Evolutionary conservation across 2,797 vertebrate species (phyloP).

Genomic region (Anguilla marmorata): DNA sequence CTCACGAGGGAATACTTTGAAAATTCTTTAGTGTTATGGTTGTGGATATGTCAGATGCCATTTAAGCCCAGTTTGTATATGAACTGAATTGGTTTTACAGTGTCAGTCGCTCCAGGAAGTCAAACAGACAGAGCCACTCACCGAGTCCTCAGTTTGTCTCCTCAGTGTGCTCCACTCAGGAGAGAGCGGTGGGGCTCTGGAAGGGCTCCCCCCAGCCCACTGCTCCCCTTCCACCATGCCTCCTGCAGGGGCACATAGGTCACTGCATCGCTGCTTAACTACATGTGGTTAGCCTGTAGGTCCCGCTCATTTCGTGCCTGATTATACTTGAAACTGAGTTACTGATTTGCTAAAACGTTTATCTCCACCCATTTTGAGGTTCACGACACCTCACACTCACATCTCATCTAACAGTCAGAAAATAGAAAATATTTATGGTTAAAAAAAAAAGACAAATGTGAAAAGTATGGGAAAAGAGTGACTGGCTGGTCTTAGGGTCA

Average conservation of each 20-base stretch:
- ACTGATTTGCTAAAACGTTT: not conserved
- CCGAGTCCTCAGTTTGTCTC: conserved; percentile 59
- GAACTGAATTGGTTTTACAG: not conserved
- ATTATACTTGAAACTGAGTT: not conserved
- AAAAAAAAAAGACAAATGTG: not conserved
- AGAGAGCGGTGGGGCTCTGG: conserved; percentile 51
- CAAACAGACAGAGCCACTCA: conserved; percentile 47
- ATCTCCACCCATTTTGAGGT: not conserved
- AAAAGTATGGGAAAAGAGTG: not conserved
- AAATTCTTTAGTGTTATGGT: not conserved
- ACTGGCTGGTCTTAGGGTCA: no score
- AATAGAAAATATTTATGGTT: not conserved
- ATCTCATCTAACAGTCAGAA: not conserved
- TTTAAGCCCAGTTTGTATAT: not conserved
- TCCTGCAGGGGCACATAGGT: conserved; percentile 24
- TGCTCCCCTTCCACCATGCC: conserved; percentile 42
- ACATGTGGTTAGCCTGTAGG: not conserved
- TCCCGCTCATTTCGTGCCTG: not conserved
- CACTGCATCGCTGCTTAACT: not conserved
- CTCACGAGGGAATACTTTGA: no score
- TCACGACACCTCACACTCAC: not conserved
- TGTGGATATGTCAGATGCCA: not conserved
- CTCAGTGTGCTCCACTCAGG: conserved; percentile 70
- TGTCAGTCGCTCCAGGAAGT: not conserved
- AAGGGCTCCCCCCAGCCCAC: conserved; percentile 24